Conservation (phyloP, 2,113 vertebrate genomes). For the Panthera uncia region DNA sequence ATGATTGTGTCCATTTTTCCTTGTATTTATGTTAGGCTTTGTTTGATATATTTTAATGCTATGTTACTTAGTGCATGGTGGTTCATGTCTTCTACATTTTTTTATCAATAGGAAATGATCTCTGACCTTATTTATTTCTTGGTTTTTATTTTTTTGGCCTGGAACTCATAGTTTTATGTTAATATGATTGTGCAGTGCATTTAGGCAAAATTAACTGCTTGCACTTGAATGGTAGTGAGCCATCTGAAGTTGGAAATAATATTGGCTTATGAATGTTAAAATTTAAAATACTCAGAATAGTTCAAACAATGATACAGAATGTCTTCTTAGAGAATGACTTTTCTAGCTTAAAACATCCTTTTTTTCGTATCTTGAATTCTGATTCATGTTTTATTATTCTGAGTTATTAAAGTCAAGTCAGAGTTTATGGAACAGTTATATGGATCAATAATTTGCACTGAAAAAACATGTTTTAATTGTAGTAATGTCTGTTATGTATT, state of each 20-base stretch:
- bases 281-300: neutral
- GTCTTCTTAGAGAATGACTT: neutral
- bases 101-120: neutral
- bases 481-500: neutral
- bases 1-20: neutral
- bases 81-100: neutral
- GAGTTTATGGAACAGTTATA: neutral
- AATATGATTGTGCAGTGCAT: neutral
- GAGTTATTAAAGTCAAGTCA: neutral
- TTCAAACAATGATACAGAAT: neutral
- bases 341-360: neutral
- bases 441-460: neutral
- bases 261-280: neutral
- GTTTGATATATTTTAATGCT: constrained; percentile 15
- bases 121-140: neutral
- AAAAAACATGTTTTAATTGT: neutral
- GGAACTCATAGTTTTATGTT: neutral
- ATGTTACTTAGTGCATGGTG: neutral
- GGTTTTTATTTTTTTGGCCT: neutral
- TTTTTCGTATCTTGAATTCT: neutral
- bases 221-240: neutral
- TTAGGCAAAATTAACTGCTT: neutral
- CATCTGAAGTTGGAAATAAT: neutral
- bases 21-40: neutral
- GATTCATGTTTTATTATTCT: neutral